A percentile compares a stretch with the other conserved stretches of the same genome.
Conservation (phyloP, 2,797 vertebrate genomes). For the Poecilia picta region DNA sequence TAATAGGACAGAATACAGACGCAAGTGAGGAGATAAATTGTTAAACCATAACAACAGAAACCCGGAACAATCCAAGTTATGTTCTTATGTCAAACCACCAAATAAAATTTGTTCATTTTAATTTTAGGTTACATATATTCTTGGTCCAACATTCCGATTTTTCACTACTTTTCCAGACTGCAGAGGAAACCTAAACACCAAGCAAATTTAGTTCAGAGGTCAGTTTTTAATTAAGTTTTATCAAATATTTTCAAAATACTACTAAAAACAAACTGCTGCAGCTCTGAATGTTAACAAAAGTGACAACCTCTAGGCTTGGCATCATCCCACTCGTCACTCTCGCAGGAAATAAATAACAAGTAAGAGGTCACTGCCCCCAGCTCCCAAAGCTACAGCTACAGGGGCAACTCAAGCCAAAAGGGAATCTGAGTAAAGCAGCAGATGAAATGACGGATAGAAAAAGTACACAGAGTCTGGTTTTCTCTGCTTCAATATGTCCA, state of each 20-base stretch:
- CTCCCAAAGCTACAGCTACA: slow-evolving; percentile 19
- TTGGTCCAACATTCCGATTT: neutral
- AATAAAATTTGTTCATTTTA: neutral
- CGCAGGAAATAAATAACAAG: slow-evolving; percentile 19
- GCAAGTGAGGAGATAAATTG: neutral
- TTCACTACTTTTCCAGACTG: neutral
- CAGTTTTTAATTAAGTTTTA: neutral
- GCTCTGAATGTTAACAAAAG: slow-evolving; percentile 3
- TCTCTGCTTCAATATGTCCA: slow-evolving; percentile 1
- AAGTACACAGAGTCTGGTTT: slow-evolving; percentile 9
- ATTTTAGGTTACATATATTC: neutral
- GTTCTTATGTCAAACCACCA: neutral
- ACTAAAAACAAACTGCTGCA: neutral
- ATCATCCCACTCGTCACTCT: slow-evolving; percentile 37
- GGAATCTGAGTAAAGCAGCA: neutral
- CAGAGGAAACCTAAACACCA: neutral
- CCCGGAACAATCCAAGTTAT: neutral
- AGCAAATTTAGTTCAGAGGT: neutral
- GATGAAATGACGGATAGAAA: neutral
- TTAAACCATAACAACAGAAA: slow-evolving; percentile 2
- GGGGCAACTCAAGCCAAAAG: neutral
- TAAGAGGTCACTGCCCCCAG: slow-evolving; percentile 32
- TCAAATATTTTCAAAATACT: neutral
- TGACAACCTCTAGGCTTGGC: slow-evolving; percentile 16
- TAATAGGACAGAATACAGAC: slow-evolving; percentile 30